phyloP scores from a whole-genome alignment of 1,140 invertebrate genomes.

The Drosophila cardini region DNA sequence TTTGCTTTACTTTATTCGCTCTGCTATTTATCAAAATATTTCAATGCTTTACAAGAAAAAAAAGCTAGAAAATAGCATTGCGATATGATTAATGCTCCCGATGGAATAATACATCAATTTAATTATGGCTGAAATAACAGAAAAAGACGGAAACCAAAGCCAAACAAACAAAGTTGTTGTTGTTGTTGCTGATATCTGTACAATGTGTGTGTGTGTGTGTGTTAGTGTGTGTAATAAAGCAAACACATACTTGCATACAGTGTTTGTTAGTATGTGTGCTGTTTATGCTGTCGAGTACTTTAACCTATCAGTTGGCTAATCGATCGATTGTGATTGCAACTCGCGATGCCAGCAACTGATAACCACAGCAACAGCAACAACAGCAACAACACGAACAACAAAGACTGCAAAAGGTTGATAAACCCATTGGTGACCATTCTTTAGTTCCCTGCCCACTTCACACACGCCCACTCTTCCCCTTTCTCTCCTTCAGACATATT shows the following conservation, averaged over 20 bases:
- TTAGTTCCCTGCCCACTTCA: not conserved
- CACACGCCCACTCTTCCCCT: not conserved
- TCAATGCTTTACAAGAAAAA: conserved; percentile 5
- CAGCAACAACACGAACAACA: conserved; percentile 21
- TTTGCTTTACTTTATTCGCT: not conserved
- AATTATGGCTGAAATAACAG: conserved; percentile 58
- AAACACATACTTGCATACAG: conserved; percentile 22
- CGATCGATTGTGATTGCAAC: conserved; percentile 72
- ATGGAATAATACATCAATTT: conserved; percentile 73
- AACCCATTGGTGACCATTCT: conserved; percentile 52
- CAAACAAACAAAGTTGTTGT: conserved; percentile 25
- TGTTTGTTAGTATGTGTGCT: conserved; percentile 36
- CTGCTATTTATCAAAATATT: conserved; percentile 11
- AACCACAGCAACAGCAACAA: conserved; percentile 63
- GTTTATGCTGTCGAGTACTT: conserved; percentile 54
- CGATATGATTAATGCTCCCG: conserved; percentile 45
- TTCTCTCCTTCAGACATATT: conserved; percentile 37
- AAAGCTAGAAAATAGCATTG: conserved; percentile 8
- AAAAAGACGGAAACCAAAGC: conserved; percentile 26
- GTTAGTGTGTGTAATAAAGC: conserved; percentile 32
- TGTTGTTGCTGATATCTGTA: not conserved
- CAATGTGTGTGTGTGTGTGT: conserved; percentile 37
- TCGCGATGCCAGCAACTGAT: conserved; percentile 60
- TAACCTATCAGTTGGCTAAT: conserved; percentile 71
- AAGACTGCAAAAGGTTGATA: conserved; percentile 65